These are phyloP conservation scores for Colletes collaris DNA, from an alignment of 2,888 invertebrate species.

Conservation along the genomic window DNA sequence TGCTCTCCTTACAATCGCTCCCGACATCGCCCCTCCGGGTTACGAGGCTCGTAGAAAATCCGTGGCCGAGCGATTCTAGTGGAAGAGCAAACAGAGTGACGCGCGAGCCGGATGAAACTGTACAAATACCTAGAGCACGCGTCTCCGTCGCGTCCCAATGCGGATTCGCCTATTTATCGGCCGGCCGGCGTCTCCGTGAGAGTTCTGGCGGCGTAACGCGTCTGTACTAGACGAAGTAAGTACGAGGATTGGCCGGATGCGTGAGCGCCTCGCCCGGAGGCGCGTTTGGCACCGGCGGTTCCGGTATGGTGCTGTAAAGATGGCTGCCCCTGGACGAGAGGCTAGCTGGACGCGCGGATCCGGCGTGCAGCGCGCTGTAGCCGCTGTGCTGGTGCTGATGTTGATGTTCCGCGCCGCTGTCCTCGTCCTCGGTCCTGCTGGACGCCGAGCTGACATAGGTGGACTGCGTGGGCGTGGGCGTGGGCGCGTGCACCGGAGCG, in stretches of 20 bases:
- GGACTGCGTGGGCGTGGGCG: slow-evolving; percentile 87
- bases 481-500: slow-evolving; percentile 83
- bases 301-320: slow-evolving; percentile 82
- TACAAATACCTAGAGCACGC: slow-evolving; percentile 46
- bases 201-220: not conserved
- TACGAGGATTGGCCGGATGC: slow-evolving; percentile 80
- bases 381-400: slow-evolving; percentile 83
- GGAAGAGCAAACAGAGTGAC: slow-evolving; percentile 57
- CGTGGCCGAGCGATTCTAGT: slow-evolving; percentile 43
- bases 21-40: no score
- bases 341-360: slow-evolving; percentile 76
- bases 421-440: slow-evolving; percentile 87
- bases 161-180: not conserved
- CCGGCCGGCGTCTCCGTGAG: no score
- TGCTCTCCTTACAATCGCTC: no score
- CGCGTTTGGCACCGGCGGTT: slow-evolving; percentile 76
- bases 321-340: slow-evolving; percentile 80
- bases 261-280: slow-evolving; percentile 67
- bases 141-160: not conserved
- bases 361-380: slow-evolving; percentile 81
- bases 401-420: slow-evolving; percentile 86
- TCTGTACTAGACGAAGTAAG: slow-evolving; percentile 79
- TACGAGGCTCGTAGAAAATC: no score
- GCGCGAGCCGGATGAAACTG: slow-evolving; percentile 41
- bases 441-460: slow-evolving; percentile 85